Conservation (phyloP, 1,140 invertebrate species). For the Himalopsyche phryganea region DNA sequence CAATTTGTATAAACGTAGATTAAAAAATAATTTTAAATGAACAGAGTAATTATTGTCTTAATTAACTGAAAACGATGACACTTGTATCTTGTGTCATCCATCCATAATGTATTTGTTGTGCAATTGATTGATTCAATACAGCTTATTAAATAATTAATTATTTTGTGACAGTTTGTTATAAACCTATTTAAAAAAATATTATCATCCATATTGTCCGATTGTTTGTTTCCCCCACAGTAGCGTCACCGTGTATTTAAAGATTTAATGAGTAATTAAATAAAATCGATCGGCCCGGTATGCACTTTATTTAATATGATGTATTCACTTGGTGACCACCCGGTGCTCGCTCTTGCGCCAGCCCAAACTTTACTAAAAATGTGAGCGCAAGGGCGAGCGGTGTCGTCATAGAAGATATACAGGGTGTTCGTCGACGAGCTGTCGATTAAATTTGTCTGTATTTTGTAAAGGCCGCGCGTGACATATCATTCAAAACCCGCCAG, state of each 20-base stretch:
- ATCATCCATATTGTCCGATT: too few relatives aligned
- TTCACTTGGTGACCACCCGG: too few relatives aligned
- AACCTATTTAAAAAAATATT: constrained; percentile 9
- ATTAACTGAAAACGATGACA: background rate
- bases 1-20: constrained; percentile 17
- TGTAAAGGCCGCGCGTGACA: constrained; percentile 21
- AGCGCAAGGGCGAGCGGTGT: background rate
- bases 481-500: constrained; percentile 32
- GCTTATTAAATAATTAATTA: constrained; percentile 16
- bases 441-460: too few relatives aligned
- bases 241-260: too few relatives aligned
- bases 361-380: background rate
- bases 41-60: constrained; percentile 23
- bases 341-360: too few relatives aligned
- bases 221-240: too few relatives aligned
- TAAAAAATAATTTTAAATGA: constrained; percentile 22
- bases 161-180: constrained; percentile 30
- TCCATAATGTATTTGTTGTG: constrained; percentile 9
- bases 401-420: too few relatives aligned
- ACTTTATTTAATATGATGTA: too few relatives aligned
- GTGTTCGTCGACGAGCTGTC: too few relatives aligned
- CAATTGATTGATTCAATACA: constrained; percentile 24
- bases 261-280: too few relatives aligned
- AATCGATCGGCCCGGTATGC: too few relatives aligned
- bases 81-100: constrained; percentile 11